phyloP scores from a whole-genome alignment of 2,888 invertebrate genomes.

The Operophtera brumata region DNA sequence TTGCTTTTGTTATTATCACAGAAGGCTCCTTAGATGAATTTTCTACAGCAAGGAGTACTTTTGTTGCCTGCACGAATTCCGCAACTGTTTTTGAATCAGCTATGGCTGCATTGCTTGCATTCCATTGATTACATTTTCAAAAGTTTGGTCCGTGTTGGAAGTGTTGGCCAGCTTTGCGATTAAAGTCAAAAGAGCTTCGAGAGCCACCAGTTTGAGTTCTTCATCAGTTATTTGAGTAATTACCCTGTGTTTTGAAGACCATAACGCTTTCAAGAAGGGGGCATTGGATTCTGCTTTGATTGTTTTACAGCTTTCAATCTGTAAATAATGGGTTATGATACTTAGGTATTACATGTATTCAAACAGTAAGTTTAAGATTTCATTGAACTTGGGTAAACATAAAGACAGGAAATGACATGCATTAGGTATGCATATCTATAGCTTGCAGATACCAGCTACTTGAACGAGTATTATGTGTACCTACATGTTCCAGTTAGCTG shows the following conservation, averaged over 20 bases:
- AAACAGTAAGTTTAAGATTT: too few relatives aligned
- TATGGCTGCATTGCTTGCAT: slow-evolving; percentile 74
- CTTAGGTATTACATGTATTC: too few relatives aligned
- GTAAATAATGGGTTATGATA: too few relatives aligned
- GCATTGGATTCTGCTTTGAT: slow-evolving; percentile 80
- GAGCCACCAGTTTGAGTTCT: slow-evolving; percentile 75
- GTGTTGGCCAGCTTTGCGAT: slow-evolving; percentile 72
- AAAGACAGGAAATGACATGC: too few relatives aligned
- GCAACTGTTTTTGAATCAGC: slow-evolving; percentile 73
- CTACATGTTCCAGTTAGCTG: too few relatives aligned
- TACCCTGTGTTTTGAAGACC: slow-evolving; percentile 82
- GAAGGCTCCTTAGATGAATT: slow-evolving; percentile 81
- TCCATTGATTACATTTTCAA: slow-evolving; percentile 72
- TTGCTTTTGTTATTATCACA: slow-evolving; percentile 68
- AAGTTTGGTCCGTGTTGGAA: slow-evolving; percentile 63
- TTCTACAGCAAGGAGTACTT: slow-evolving; percentile 79
- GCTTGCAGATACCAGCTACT: too few relatives aligned
- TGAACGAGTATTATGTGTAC: too few relatives aligned
- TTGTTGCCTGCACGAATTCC: slow-evolving; percentile 75
- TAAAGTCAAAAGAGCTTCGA: slow-evolving; percentile 75
- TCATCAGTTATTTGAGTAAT: slow-evolving; percentile 80
- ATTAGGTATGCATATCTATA: too few relatives aligned
- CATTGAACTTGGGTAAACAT: too few relatives aligned
- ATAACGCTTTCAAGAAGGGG: slow-evolving; percentile 81
- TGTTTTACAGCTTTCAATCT: slow-evolving; percentile 82